A percentile compares a stretch with the other conserved stretches of the same genome.
phyloP scores from a whole-genome alignment of 2,797 vertebrate species.

The Helostoma temminkii region DNA sequence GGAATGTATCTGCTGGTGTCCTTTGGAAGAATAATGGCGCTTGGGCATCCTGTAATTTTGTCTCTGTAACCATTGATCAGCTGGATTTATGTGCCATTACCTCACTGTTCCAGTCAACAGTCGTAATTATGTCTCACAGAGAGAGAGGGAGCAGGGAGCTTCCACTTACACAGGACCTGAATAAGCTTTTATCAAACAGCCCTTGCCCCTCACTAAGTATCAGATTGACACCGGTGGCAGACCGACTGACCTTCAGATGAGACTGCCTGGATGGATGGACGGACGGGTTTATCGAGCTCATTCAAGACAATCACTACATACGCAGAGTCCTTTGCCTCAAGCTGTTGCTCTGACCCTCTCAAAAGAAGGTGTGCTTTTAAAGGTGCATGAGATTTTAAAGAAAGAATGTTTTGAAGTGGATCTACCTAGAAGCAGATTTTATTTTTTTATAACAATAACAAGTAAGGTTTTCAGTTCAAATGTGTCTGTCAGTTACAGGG shows the following conservation, averaged over 20 bases:
- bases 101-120: constrained; percentile 85
- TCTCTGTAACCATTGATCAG: constrained; percentile 82
- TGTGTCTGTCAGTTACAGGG: constrained; percentile 38
- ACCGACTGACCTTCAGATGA: constrained; percentile 55
- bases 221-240: constrained; percentile 60
- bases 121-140: constrained; percentile 79
- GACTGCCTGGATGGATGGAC: constrained; percentile 40
- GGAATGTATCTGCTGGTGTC: constrained; percentile 71
- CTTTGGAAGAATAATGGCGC: constrained; percentile 76
- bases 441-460: constrained; percentile 29
- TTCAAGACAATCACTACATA: constrained; percentile 32
- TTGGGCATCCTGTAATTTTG: constrained; percentile 83
- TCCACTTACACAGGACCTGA: constrained; percentile 61
- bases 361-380: constrained; percentile 18
- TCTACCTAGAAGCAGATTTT: constrained; percentile 17
- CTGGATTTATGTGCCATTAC: constrained; percentile 86
- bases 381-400: no score
- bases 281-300: constrained; percentile 32
- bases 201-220: constrained; percentile 63
- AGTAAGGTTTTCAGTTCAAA: constrained; percentile 37
- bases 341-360: constrained; percentile 28
- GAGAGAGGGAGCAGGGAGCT: constrained; percentile 20
- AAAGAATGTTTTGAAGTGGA: constrained; percentile 13
- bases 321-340: constrained; percentile 16
- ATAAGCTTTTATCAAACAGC: constrained; percentile 77